Evolutionary conservation across 2,113 vertebrate genomes (phyloP), one percentile per base, ranked within the genome.

Genomic region (Rhodinocichla rosea): DNA sequence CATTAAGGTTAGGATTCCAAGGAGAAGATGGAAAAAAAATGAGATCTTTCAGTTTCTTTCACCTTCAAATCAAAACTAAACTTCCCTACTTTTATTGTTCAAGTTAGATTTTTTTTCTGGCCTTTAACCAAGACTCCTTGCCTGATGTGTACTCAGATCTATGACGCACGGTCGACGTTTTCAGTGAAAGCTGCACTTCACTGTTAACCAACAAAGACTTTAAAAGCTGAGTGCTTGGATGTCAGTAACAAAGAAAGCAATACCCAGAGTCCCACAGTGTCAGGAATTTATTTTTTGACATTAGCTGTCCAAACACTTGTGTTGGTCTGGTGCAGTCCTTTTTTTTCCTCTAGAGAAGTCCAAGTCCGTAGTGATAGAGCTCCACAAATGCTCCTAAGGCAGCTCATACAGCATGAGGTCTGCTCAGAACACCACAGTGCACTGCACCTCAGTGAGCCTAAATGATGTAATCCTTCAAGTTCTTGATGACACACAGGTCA

Each of bases 111-210:
- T 93, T 64, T 88, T 91, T 84, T 32, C 79, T 93, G 90, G 63
- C 55, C 62, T 76, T 80, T 77, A 65, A 83, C 53, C 63, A 83
- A 91, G 40, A 21, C 53, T 79, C 79, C 62, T 79, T 7, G 2
- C 53, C 40, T 65, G 26, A 73, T 84, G 73, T 81, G 30, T 57
- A 35, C 33, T 75, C 56, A 68, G 39, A 80, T 44, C 67, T 85
- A 4, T 57, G 45, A 64, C 0, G 0, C 42, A 49, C 0, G 1
- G 30, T 45, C n/a, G 15, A 84, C 1, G 1, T 14, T 21, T 70
- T 75, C 62, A 67, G 45, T 47, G 28, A 44, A 60, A 83, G 35
- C 42, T 70, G 39, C 13, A 45, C 39, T 90, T 88, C 49, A 27
- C 27, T 15, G 2, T 47, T 75, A 81, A 78, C 52, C 18, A 59